Conservation (phyloP, 2,888 invertebrate species). For the Eupsilia transversa region DNA sequence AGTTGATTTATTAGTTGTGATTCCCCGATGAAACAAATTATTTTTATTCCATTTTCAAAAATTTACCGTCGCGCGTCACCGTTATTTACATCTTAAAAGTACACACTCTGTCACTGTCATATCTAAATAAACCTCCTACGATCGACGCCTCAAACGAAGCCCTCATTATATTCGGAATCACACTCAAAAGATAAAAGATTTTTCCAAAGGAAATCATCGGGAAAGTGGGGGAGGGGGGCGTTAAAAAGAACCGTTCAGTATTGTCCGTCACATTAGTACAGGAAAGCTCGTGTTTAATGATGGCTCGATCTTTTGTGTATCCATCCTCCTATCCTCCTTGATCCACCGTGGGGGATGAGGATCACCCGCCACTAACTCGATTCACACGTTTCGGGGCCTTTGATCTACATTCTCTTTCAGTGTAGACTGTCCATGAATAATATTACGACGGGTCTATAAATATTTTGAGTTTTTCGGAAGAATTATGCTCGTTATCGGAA, state of each 20-base stretch:
- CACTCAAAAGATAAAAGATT: constrained; percentile 79
- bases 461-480: constrained; percentile 25
- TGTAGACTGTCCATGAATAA: constrained; percentile 72
- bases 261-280: constrained; percentile 77
- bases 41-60: not conserved
- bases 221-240: constrained; percentile 44
- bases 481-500: constrained; percentile 31
- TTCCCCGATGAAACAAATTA: no score
- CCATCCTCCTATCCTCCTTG: constrained; percentile 57
- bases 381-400: constrained; percentile 82
- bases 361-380: constrained; percentile 72
- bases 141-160: constrained; percentile 56
- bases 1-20: not conserved
- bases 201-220: constrained; percentile 74
- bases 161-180: constrained; percentile 77
- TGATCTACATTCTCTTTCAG: constrained; percentile 79
- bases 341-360: constrained; percentile 36
- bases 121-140: constrained; percentile 63
- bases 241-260: constrained; percentile 68
- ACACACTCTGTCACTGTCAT: constrained; percentile 56
- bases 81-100: constrained; percentile 43
- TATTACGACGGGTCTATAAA: constrained; percentile 53
- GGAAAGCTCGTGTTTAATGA: constrained; percentile 81
- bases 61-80: constrained; percentile 28
- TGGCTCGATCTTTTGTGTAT: constrained; percentile 75